These are phyloP conservation scores for Atta cephalotes DNA, from an alignment of 1,140 invertebrate genomes.

Conservation along the genomic window DNA sequence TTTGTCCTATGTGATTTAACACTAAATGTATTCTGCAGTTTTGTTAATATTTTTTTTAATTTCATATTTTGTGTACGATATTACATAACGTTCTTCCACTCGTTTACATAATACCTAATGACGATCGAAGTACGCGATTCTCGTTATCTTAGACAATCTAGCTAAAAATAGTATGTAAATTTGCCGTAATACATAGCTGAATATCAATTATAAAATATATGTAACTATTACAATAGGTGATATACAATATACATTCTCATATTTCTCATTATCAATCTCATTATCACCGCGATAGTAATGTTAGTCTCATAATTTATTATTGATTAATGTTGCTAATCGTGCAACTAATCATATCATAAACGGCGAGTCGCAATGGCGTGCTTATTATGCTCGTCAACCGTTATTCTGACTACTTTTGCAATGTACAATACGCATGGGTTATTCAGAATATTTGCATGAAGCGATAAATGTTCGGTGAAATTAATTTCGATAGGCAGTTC, in stretches of 20 bases:
- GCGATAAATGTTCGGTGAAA: constrained; percentile 54
- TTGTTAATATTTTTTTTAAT: constrained; percentile 66
- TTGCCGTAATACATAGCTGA: constrained; percentile 72
- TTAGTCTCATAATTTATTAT: constrained; percentile 51
- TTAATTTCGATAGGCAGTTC: constrained; percentile 69
- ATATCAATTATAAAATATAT: constrained; percentile 82
- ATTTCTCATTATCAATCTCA: constrained; percentile 66
- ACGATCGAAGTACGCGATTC: constrained; percentile 66
- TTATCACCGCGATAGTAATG: constrained; percentile 62
- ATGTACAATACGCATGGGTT: constrained; percentile 79
- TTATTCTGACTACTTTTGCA: constrained; percentile 84
- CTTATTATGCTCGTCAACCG: constrained; percentile 74
- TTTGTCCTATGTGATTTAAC: constrained; percentile 71
- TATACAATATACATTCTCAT: constrained; percentile 76
- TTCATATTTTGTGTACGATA: constrained; percentile 67
- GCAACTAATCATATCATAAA: constrained; percentile 66
- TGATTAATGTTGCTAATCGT: constrained; percentile 68
- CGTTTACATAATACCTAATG: constrained; percentile 71
- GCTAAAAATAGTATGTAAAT: constrained; percentile 69
- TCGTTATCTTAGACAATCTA: constrained; percentile 65
- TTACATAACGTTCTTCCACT: constrained; percentile 69
- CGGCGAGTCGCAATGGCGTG: constrained; percentile 58
- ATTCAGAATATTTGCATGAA: constrained; percentile 56
- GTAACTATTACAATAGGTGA: constrained; percentile 73
- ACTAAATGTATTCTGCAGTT: constrained; percentile 63